Conservation (phyloP, 2,888 invertebrate genomes). For the Nemoura dubitans region DNA sequence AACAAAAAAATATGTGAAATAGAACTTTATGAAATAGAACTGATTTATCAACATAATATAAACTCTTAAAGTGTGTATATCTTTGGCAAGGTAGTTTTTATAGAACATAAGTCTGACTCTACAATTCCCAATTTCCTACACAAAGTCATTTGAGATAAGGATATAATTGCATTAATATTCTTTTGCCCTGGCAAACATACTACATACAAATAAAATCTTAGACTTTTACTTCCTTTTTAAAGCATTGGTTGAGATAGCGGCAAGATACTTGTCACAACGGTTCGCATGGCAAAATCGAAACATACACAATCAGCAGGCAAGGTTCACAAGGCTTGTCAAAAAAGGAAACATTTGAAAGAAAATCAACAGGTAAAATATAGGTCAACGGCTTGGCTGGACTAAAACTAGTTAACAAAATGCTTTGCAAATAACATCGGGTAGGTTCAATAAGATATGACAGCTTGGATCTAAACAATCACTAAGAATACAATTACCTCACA, state of each 20-base stretch:
- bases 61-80: no score
- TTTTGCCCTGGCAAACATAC: neutral
- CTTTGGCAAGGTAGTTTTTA: no score
- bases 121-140: no score
- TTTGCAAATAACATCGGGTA: neutral
- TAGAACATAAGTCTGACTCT: no score
- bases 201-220: neutral
- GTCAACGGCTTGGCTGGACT: neutral
- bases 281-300: neutral
- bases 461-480: neutral
- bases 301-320: neutral
- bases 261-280: neutral
- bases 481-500: neutral
- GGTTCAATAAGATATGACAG: neutral
- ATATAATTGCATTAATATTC: no score
- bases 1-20: no score
- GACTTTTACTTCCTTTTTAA: neutral
- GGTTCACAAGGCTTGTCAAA: neutral
- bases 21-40: no score
- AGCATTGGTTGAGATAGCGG: neutral
- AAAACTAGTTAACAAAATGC: constrained; percentile 1
- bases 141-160: neutral
- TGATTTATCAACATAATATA: no score
- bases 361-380: neutral
- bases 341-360: neutral